Percentiles rank a stretch among this genome's conserved stretches.
Evolutionary conservation across 2,113 vertebrate species (phyloP).

Genomic region (human (Homo sapiens)): GRCh38 chr2:9837501-9838000

Average conservation of each 20-base stretch:
- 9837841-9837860: too few species aligned
- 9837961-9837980: too few species aligned
- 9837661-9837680: background rate
- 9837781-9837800: background rate
- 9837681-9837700: background rate
- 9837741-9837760: background rate
- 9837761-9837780: background rate
- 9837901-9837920: too few species aligned
- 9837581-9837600: background rate
- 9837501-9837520: background rate
- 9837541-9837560: background rate
- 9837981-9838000: too few species aligned
- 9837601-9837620: background rate
- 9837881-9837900: too few species aligned
- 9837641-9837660: background rate
- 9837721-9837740: background rate
- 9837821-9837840: background rate
- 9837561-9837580: background rate
- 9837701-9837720: background rate
- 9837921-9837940: too few species aligned
- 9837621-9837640: background rate
- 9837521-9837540: background rate
- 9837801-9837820: background rate
- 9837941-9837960: too few species aligned
- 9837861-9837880: too few species aligned